These are phyloP conservation scores for Crax fasciolata DNA, from an alignment of 2,797 vertebrate species.

Conservation along the genomic window DNA sequence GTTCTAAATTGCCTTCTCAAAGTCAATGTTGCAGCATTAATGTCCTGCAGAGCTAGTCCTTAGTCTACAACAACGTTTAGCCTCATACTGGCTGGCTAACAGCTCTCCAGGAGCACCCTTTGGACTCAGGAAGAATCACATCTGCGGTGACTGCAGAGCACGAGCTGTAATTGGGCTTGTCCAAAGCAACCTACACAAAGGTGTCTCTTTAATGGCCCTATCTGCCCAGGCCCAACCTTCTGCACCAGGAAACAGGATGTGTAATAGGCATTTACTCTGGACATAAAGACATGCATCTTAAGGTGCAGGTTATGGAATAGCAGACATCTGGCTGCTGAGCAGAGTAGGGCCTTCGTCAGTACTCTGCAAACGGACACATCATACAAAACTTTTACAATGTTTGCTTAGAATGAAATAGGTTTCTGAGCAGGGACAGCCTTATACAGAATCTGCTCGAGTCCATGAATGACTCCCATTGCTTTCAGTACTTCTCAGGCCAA, in stretches of 20 bases:
- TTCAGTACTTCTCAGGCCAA: background rate
- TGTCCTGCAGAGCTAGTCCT: background rate
- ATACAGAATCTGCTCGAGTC: background rate
- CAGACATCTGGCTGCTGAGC: constrained; percentile 13
- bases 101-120: background rate
- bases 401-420: background rate
- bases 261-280: background rate
- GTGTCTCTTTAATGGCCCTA: background rate
- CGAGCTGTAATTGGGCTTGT: background rate
- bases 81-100: background rate
- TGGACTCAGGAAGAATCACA: background rate
- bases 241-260: background rate
- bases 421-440: background rate
- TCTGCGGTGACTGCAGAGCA: background rate
- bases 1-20: background rate
- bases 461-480: background rate
- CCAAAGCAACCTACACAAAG: constrained; percentile 8
- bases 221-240: background rate
- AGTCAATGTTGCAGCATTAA: background rate
- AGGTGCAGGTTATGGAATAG: background rate
- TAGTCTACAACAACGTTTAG: background rate
- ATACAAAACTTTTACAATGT: background rate
- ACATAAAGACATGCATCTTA: background rate
- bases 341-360: background rate
- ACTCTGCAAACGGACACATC: background rate